phyloP scores from a whole-genome alignment of 2,888 invertebrate genomes.

The Cephus pulcher region DNA sequence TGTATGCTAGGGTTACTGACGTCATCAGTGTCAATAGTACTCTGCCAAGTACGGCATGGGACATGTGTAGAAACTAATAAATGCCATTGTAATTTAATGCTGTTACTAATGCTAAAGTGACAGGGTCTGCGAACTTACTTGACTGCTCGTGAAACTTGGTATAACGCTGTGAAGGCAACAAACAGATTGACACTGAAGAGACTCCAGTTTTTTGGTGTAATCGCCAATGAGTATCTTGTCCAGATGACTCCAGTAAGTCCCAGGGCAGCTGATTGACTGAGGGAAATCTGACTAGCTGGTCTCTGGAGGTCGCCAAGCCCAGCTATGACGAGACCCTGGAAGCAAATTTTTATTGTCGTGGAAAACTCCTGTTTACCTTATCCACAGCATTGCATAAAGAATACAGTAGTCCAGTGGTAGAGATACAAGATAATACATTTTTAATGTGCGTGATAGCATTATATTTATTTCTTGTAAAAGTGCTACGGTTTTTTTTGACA shows the following conservation, averaged over 20 bases:
- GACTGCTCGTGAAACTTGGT: conserved; percentile 83
- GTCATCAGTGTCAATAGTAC: neutral
- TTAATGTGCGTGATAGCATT: too few relatives aligned
- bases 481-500: neutral
- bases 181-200: conserved; percentile 97
- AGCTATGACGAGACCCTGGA: conserved; percentile 84
- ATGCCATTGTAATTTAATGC: neutral
- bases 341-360: conserved; percentile 30
- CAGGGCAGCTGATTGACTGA: conserved; percentile 84
- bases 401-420: neutral
- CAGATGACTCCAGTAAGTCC: conserved; percentile 93
- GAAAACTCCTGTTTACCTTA: neutral
- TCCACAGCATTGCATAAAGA: neutral
- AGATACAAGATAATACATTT: too few relatives aligned
- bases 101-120: neutral
- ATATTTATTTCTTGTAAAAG: neutral
- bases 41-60: neutral
- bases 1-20: neutral
- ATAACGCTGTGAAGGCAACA: conserved; percentile 88
- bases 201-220: conserved; percentile 95
- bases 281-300: conserved; percentile 89
- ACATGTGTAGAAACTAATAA: neutral
- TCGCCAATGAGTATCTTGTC: conserved; percentile 96
- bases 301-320: conserved; percentile 90
- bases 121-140: conserved; percentile 55